Conservation (phyloP, 1,140 invertebrate species). For the Ips typographus region DNA sequence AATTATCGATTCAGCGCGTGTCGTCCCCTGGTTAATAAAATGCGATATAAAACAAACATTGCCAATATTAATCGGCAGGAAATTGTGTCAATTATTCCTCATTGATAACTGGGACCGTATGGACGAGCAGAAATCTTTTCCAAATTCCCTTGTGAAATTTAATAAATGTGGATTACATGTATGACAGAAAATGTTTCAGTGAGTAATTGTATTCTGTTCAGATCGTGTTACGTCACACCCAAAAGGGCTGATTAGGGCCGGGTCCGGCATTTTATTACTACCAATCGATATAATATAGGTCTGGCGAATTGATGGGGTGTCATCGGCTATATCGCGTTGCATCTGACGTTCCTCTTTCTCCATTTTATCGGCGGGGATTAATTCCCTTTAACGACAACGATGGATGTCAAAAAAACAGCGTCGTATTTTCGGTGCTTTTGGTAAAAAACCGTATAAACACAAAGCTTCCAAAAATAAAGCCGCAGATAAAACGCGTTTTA, state of each 20-base stretch:
- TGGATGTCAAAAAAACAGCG: background rate
- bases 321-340: slow-evolving; percentile 31
- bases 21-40: slow-evolving; percentile 14
- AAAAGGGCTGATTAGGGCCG: slow-evolving; percentile 23
- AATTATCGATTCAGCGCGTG: slow-evolving; percentile 14
- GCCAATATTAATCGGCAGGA: slow-evolving; percentile 18
- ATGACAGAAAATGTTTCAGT: background rate
- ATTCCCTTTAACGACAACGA: background rate
- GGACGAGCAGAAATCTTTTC: background rate
- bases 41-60: slow-evolving; percentile 20
- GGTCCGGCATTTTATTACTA: slow-evolving; percentile 28
- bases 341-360: slow-evolving; percentile 32
- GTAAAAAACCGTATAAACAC: too few species aligned
- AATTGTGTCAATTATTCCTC: slow-evolving; percentile 15
- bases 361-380: slow-evolving; percentile 13
- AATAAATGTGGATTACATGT: background rate
- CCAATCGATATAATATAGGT: slow-evolving; percentile 28
- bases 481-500: background rate
- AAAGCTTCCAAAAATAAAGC: too few species aligned
- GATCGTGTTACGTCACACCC: slow-evolving; percentile 5
- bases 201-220: background rate
- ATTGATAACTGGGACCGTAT: background rate
- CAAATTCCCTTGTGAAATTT: background rate
- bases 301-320: slow-evolving; percentile 28
- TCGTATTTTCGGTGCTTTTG: background rate